A percentile compares a stretch with the other conserved stretches of the same genome.
These are phyloP conservation scores for Eugnorisma glareosa DNA, from an alignment of 2,888 invertebrate genomes.

Conservation along the genomic window DNA sequence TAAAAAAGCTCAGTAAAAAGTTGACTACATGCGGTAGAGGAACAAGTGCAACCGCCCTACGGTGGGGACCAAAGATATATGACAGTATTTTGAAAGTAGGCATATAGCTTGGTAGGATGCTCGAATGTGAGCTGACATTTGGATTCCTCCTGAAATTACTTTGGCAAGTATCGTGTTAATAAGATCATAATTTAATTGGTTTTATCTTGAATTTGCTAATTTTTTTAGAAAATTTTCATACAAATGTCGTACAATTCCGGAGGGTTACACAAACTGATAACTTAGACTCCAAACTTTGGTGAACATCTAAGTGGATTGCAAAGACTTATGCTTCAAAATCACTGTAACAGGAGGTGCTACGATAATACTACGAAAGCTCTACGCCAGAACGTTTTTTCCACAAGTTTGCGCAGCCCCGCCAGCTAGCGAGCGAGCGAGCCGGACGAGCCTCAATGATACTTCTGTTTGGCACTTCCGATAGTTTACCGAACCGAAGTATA, in stretches of 20 bases:
- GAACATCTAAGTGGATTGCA: not conserved
- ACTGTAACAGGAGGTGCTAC: constrained; percentile 12
- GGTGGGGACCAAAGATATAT: constrained; percentile 67
- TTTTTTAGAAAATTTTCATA: too few species aligned
- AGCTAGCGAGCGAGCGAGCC: too few species aligned
- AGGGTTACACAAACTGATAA: not conserved
- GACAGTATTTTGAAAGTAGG: not conserved
- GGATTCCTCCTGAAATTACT: not conserved
- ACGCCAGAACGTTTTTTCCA: not conserved
- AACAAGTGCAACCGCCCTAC: constrained; percentile 82
- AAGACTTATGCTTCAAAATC: not conserved
- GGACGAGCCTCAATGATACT: too few species aligned
- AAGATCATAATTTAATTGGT: not conserved
- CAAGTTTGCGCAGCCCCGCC: not conserved
- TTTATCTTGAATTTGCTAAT: not conserved
- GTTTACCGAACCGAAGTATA: too few species aligned
- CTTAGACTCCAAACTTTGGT: not conserved
- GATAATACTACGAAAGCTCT: constrained; percentile 18
- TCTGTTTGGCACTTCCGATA: too few species aligned
- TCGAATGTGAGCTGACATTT: not conserved
- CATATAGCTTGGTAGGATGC: not conserved
- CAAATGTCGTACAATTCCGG: not conserved
- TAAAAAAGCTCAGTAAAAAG: constrained; percentile 82
- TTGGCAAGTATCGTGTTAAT: not conserved
- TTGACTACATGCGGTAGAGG: constrained; percentile 75